These are phyloP conservation scores for Amia ocellicauda DNA, from an alignment of 2,113 vertebrate genomes.

Conservation along the genomic window DNA sequence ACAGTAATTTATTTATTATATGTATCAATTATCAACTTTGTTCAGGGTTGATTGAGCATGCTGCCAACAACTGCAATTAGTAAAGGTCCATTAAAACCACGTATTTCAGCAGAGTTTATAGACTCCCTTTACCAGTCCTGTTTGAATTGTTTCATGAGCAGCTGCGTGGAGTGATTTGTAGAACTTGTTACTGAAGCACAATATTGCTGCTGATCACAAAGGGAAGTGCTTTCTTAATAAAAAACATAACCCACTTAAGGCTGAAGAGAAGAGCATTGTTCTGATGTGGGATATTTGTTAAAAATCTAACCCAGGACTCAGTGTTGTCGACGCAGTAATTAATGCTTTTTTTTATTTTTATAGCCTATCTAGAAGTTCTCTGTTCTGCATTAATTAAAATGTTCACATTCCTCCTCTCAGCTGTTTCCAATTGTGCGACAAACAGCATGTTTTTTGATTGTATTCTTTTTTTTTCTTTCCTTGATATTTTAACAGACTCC, in stretches of 20 bases:
- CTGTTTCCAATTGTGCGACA: conserved; percentile 45
- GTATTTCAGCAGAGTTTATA: conserved; percentile 10
- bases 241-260: conserved; percentile 4
- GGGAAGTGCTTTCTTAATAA: conserved; percentile 1
- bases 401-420: conserved; percentile 24
- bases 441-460: conserved; percentile 57
- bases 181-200: conserved; percentile 7
- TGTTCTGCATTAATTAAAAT: conserved; percentile 37
- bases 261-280: conserved; percentile 16
- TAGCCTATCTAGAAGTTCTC: conserved; percentile 22
- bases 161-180: not conserved
- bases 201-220: not conserved
- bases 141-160: not conserved
- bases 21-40: conserved; percentile 12
- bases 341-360: conserved; percentile 19
- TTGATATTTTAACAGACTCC: too few relatives aligned
- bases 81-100: conserved; percentile 15
- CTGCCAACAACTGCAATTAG: conserved; percentile 26
- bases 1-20: conserved; percentile 18
- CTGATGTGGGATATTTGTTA: conserved; percentile 28
- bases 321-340: conserved; percentile 16
- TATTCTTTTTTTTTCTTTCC: conserved; percentile 46
- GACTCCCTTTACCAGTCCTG: not conserved
- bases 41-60: conserved; percentile 12
- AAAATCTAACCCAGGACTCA: conserved; percentile 64